These are phyloP conservation scores for Piaya cayana DNA, from an alignment of 2,113 vertebrate genomes.

Conservation along the genomic window DNA sequence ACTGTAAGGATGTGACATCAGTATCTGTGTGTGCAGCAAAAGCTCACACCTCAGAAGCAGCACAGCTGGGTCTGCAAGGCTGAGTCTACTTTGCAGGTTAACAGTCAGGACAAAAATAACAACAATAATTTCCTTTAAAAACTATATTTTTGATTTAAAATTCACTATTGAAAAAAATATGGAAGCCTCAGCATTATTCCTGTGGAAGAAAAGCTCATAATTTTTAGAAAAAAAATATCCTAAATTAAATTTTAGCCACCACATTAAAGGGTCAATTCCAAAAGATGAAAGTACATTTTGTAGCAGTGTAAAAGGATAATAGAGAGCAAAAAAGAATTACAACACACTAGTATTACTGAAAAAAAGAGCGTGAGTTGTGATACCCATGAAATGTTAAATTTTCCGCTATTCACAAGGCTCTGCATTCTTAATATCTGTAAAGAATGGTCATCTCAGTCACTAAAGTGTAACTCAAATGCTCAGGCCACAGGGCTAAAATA, in stretches of 20 bases:
- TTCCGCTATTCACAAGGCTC: constrained; percentile 62
- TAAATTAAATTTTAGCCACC: constrained; percentile 47
- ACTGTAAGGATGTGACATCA: neutral
- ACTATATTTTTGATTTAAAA: neutral
- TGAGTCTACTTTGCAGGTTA: neutral
- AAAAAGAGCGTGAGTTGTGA: constrained; percentile 38
- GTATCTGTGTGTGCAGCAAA: neutral
- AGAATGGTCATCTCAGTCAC: constrained; percentile 59
- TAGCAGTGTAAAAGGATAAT: constrained; percentile 40
- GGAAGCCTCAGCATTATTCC: neutral
- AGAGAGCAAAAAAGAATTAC: constrained; percentile 41
- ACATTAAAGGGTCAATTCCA: constrained; percentile 26
- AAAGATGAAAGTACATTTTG: constrained; percentile 43
- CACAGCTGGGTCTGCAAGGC: neutral
- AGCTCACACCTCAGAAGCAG: neutral
- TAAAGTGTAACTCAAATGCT: constrained; percentile 24
- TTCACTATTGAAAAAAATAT: neutral
- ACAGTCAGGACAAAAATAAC: neutral
- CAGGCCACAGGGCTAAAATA: constrained; percentile 24
- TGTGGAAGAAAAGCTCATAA: neutral
- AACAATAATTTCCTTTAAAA: neutral
- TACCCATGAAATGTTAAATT: constrained; percentile 70
- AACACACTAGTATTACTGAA: constrained; percentile 11
- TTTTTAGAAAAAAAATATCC: constrained; percentile 7
- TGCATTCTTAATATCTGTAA: constrained; percentile 66